Evolutionary conservation across 2,113 vertebrate genomes (phyloP), one percentile per base, ranked within the genome.

Genomic region (Grammomys dolichurus): DNA sequence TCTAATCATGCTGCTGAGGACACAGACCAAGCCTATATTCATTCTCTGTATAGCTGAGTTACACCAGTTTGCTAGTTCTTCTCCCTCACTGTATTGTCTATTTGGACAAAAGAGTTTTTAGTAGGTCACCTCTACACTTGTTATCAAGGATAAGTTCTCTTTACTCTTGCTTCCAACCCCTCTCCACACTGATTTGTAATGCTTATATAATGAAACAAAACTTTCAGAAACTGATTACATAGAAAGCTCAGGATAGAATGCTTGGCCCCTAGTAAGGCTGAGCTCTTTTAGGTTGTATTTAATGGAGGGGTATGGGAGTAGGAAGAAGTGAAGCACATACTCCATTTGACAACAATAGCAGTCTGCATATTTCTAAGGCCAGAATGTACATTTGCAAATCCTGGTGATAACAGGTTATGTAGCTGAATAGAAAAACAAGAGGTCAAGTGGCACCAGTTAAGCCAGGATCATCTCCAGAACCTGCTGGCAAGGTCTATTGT

Each of bases 221-320:
- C 11, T 77, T 85, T 90, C 87, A 20, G 72, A 70, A 86, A 86
- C 40, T 81, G 60, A 86, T 63, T 46, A 43, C 56, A 65, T 75
- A 85, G 70, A 95, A 94, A 54, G 80, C 31, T 76, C 77, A 6
- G 36, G 26, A 26, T 40, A 1, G 63, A 84, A 91, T 72, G 81
- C 1, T 48, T 91, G 33, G 9, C 48, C 89, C 69, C 46, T 80
- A 60, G 19, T 60, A 40, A 46, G 16, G 81, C 19, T 91, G 69
- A 84, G 95, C 78, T 94, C 87, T 87, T 89, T 93, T 54, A 81
- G 82, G 54, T 67, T 82, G 65, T 95, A 58, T 88, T 92, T 94
- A 96, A 96, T 96, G 86, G 36, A 73, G 89, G 90, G 69, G 36
- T 90, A 22, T 43, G 40, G 36, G 46, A 3, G 82, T 81, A 87